A percentile compares a stretch with the other conserved stretches of the same genome.
Evolutionary conservation across 2,797 vertebrate species (phyloP).

Genomic region (Syngnathus rostellatus): DNA sequence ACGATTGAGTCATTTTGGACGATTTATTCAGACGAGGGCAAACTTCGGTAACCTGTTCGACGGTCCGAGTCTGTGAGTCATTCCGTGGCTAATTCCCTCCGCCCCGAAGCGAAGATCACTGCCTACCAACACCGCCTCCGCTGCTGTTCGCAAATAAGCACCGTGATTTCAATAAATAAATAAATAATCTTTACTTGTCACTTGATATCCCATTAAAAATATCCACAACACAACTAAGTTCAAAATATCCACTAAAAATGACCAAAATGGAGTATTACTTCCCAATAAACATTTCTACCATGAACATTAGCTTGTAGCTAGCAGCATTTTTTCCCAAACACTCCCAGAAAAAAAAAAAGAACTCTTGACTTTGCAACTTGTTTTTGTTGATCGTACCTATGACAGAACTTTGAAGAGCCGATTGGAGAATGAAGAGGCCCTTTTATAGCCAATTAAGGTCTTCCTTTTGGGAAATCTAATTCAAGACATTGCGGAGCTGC

Average conservation of each 20-base stretch:
- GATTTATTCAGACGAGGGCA: slow-evolving; percentile 10
- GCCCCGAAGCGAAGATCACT: slow-evolving; percentile 16
- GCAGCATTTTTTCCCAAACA: too few relatives aligned
- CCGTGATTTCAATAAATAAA: too few relatives aligned
- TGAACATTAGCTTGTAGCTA: too few relatives aligned
- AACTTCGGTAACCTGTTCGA: slow-evolving; percentile 48
- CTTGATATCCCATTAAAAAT: neutral
- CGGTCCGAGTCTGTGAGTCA: slow-evolving; percentile 49
- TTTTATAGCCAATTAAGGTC: neutral
- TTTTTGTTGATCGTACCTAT: neutral
- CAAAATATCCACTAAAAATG: too few relatives aligned
- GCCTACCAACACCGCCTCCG: neutral
- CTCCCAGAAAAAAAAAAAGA: neutral
- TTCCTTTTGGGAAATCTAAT: neutral
- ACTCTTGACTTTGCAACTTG: neutral
- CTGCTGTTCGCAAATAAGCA: slow-evolving; percentile 5
- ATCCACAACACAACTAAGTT: neutral
- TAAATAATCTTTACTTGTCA: neutral
- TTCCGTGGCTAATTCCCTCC: slow-evolving; percentile 14
- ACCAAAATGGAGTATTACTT: too few relatives aligned
- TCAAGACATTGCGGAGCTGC: neutral
- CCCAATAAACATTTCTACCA: too few relatives aligned
- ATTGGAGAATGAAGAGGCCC: neutral
- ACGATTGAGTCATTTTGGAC: slow-evolving; percentile 31
- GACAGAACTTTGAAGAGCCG: neutral